Evolutionary conservation across 2,888 invertebrate genomes (phyloP).

Genomic region (Zygaena filipendulae): DNA sequence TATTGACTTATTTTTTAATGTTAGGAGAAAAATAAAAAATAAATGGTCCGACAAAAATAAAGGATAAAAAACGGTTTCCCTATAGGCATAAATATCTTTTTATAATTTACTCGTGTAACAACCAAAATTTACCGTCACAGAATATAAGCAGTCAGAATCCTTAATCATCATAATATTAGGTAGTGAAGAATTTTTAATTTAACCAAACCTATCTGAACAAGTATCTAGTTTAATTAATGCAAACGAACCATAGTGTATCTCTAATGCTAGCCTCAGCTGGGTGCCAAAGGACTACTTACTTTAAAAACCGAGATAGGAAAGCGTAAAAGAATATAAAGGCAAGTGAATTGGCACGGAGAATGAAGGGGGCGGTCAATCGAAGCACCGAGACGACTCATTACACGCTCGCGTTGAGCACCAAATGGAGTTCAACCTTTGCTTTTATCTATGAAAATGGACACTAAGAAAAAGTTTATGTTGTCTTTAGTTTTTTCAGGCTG

Average conservation of each 20-base stretch:
- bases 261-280: conserved; percentile 18
- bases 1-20: too few relatives aligned
- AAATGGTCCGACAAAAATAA: too few relatives aligned
- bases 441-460: conserved; percentile 18
- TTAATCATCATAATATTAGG: too few relatives aligned
- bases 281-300: too few relatives aligned
- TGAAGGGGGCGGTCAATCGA: conserved; percentile 55
- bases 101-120: too few relatives aligned
- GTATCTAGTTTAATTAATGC: conserved; percentile 20
- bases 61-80: too few relatives aligned
- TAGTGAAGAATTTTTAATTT: too few relatives aligned
- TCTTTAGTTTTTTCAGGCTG: conserved; percentile 19
- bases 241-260: conserved; percentile 13
- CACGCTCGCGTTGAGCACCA: too few relatives aligned
- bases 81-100: too few relatives aligned
- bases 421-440: conserved; percentile 21
- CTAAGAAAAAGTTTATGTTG: conserved; percentile 22
- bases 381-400: conserved; percentile 56
- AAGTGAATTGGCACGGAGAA: conserved; percentile 43
- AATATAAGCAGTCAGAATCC: too few relatives aligned
- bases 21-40: too few relatives aligned
- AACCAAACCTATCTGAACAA: conserved; percentile 19
- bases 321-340: conserved; percentile 48
- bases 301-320: conserved; percentile 38
- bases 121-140: too few relatives aligned